A percentile compares a stretch with the other conserved stretches of the same genome.
phyloP scores from a whole-genome alignment of 2,888 invertebrate species.

The Folsomia manolachei region DNA sequence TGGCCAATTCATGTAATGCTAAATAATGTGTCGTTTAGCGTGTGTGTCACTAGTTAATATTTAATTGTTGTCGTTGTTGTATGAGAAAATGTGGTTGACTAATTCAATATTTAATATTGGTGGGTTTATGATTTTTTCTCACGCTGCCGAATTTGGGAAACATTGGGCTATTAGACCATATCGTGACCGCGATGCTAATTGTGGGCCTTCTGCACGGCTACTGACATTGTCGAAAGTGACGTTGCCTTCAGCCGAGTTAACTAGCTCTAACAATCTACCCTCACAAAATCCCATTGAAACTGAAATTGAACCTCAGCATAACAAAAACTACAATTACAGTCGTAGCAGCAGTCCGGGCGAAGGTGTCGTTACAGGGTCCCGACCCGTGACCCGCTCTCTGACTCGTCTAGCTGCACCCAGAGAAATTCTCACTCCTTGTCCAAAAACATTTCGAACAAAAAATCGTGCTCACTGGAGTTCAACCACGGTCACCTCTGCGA shows the following conservation, averaged over 20 bases:
- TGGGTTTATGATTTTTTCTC: conserved; percentile 44
- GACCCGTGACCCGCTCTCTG: conserved; percentile 49
- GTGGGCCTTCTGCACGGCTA: conserved; percentile 50
- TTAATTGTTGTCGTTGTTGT: not conserved
- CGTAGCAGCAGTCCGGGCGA: conserved; percentile 40
- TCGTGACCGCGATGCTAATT: conserved; percentile 47
- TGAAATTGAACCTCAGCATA: conserved; percentile 38
- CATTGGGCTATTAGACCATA: conserved; percentile 46
- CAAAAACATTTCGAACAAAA: conserved; percentile 46
- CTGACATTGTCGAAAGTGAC: conserved; percentile 50
- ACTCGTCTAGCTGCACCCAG: conserved; percentile 48
- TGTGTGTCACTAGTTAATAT: no score
- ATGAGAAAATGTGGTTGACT: conserved; percentile 11
- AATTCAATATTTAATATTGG: conserved; percentile 12
- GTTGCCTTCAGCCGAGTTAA: conserved; percentile 45
- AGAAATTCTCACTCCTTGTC: conserved; percentile 43
- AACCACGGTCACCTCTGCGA: conserved; percentile 18
- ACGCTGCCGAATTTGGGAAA: conserved; percentile 46
- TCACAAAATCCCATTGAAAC: conserved; percentile 37
- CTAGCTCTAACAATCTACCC: conserved; percentile 34
- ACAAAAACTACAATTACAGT: conserved; percentile 50
- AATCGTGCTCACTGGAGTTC: conserved; percentile 40
- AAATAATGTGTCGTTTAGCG: no score
- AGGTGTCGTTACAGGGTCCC: conserved; percentile 34
- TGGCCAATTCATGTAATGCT: no score